Evolutionary conservation across 2,113 vertebrate genomes (phyloP).

Genomic region (Tiliqua scincoides): DNA sequence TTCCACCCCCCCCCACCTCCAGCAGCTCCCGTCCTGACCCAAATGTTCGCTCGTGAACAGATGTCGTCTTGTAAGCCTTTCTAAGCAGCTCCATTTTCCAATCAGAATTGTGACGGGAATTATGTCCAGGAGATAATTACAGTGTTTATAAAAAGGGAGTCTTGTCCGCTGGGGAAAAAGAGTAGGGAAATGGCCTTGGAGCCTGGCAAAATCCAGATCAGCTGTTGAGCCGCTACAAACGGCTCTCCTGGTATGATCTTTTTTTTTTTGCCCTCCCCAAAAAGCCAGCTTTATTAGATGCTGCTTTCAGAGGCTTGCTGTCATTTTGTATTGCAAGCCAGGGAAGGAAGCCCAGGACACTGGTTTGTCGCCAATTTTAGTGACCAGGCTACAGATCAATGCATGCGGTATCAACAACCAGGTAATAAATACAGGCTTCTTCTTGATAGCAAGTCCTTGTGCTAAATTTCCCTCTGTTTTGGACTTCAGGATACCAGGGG

Average conservation of each 20-base stretch:
- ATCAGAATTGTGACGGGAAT: slow-evolving; percentile 73
- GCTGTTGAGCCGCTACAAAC: slow-evolving; percentile 46
- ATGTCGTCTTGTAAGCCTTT: slow-evolving; percentile 68
- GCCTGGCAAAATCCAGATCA: slow-evolving; percentile 63
- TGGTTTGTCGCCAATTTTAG: slow-evolving; percentile 45
- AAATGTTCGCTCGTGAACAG: slow-evolving; percentile 66
- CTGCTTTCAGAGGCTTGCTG: slow-evolving; percentile 28
- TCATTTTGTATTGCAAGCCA: slow-evolving; percentile 43
- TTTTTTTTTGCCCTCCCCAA: not conserved
- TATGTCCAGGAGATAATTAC: slow-evolving; percentile 68
- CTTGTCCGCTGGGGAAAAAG: not conserved
- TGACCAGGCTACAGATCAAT: slow-evolving; percentile 61
- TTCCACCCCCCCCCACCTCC: not conserved
- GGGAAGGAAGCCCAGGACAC: slow-evolving; percentile 53
- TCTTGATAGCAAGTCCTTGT: slow-evolving; percentile 49
- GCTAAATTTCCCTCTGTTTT: not conserved
- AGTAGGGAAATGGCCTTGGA: slow-evolving; percentile 46
- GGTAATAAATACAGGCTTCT: slow-evolving; percentile 36
- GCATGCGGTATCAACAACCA: slow-evolving; percentile 63
- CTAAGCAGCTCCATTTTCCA: slow-evolving; percentile 75
- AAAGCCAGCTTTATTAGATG: slow-evolving; percentile 48
- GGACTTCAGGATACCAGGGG: not conserved
- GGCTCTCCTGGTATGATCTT: slow-evolving; percentile 8
- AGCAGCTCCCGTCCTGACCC: slow-evolving; percentile 43
- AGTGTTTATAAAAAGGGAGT: slow-evolving; percentile 52